Evolutionary conservation across 2,888 invertebrate species (phyloP), one percentile per base, ranked within the genome.

Genomic region (Melitaea athalia): DNA sequence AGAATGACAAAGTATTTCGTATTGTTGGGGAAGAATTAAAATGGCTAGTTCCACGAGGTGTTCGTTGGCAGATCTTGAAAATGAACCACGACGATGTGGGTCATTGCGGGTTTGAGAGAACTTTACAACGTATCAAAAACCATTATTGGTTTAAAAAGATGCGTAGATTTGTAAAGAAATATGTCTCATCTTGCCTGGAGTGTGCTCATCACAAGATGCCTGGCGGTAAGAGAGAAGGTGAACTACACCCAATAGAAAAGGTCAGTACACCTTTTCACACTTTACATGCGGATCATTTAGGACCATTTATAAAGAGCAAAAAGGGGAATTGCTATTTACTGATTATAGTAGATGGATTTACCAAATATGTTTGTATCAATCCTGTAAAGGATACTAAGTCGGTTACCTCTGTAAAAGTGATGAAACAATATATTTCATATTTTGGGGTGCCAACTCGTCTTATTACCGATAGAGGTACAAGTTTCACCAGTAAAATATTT

Each of bases 61-160:
- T 31, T 0, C 7, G 61, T 4, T 49, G n/a, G 33, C 61, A 47
- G 14, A 49, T 45, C n/a, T 50, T 14, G n/a, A 64, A 50, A 47
- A 63, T 24, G 1, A 59, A 63, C 42, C 68, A 69, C 50, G 68
- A 70, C 24, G 63, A 69, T 12, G 57, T 63, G 12, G 68, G 69
- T 11, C 72, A 70, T 45, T 31, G 70, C 6, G 66, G 66, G 3
- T 52, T 50, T 2, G 63, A 68, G 5, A 69, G 69, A 12, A 68
- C 66, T 43, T 31, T 63, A n/a, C 61, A 71, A 52, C 59, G 55
- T 14, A 63, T 71, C 14, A 63, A 61, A 47, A 38, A 43, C 3
- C 60, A 64, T 38, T 63, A 57, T 33, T 71, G 71, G 68, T 68
- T 49, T 14, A 5, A 31, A 33, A 59, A 59, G 38, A 59, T 59